Evolutionary conservation across 2,888 invertebrate species (phyloP).

Genomic region (Ischnus inquisitorius): DNA sequence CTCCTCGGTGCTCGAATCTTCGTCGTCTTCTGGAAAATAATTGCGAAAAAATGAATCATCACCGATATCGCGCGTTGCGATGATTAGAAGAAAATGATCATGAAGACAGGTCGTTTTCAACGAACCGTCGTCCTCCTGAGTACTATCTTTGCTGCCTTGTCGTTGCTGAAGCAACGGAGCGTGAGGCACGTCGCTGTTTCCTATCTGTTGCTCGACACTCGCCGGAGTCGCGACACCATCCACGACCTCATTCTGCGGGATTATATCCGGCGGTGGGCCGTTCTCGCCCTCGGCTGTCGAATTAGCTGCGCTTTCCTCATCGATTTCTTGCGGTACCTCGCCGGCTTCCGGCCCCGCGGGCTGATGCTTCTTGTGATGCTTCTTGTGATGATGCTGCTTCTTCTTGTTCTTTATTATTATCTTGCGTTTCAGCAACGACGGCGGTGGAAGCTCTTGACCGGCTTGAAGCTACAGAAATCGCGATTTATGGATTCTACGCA

Average conservation of each 20-base stretch:
- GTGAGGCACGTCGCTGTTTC: conserved; percentile 89
- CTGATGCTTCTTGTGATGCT: conserved; percentile 85
- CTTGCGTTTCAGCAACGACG: conserved; percentile 93
- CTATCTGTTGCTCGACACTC: conserved; percentile 81
- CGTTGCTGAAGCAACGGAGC: conserved; percentile 88
- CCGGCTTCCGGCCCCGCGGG: conserved; percentile 84
- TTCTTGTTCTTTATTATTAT: conserved; percentile 99
- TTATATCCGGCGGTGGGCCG: conserved; percentile 81
- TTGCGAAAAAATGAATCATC: not conserved
- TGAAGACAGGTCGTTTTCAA: conserved; percentile 17
- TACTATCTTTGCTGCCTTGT: conserved; percentile 93
- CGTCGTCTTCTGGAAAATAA: conserved; percentile 85
- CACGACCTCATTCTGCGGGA: conserved; percentile 80
- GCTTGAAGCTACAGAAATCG: conserved; percentile 86
- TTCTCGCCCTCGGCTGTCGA: conserved; percentile 81
- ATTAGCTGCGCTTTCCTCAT: conserved; percentile 84
- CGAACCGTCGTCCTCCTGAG: conserved; percentile 86
- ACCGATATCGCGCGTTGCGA: not conserved
- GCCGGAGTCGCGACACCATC: conserved; percentile 74
- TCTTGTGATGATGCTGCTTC: conserved; percentile 93
- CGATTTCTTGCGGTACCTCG: conserved; percentile 83
- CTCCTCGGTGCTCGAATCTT: conserved; percentile 89
- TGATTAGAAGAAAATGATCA: conserved; percentile 6
- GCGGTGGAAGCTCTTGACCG: conserved; percentile 94
- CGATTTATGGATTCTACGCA: conserved; percentile 28